Evolutionary conservation across 2,888 invertebrate species (phyloP).

Genomic region (Altica lythri): DNA sequence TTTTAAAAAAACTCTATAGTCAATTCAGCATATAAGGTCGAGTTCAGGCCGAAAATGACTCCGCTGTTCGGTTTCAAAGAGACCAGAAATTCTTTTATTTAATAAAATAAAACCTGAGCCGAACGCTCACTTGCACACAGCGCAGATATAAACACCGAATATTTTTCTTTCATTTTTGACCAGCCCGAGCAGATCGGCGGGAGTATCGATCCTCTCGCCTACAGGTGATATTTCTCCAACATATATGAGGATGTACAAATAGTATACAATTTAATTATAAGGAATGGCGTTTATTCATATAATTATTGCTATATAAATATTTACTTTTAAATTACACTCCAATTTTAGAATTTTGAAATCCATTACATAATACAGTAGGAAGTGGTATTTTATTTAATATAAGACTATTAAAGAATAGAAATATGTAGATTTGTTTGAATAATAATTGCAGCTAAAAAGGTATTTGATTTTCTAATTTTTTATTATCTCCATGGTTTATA

Average conservation of each 20-base stretch:
- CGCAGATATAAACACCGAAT: conserved; percentile 18
- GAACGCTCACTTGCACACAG: conserved; percentile 19
- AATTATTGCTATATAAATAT: too few relatives aligned
- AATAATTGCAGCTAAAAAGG: too few relatives aligned
- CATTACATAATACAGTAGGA: too few relatives aligned
- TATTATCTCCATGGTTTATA: too few relatives aligned
- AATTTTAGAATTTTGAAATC: too few relatives aligned
- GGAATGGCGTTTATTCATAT: background rate
- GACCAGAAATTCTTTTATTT: conserved; percentile 18
- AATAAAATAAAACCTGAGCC: conserved; percentile 16
- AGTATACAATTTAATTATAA: too few relatives aligned
- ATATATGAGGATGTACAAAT: background rate
- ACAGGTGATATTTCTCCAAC: conserved; percentile 13
- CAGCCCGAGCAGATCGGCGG: conserved; percentile 7
- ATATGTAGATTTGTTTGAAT: too few relatives aligned
- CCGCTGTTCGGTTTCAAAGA: conserved; percentile 7
- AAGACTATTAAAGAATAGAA: too few relatives aligned
- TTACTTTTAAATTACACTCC: too few relatives aligned
- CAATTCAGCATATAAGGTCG: conserved; percentile 6
- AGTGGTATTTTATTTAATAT: too few relatives aligned
- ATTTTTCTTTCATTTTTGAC: conserved; percentile 20
- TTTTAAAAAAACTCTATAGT: too few relatives aligned
- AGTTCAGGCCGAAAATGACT: background rate
- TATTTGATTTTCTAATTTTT: too few relatives aligned
- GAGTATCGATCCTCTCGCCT: conserved; percentile 13